Conservation (phyloP, 2,888 invertebrate species). For the Parnassius orleans region DNA sequence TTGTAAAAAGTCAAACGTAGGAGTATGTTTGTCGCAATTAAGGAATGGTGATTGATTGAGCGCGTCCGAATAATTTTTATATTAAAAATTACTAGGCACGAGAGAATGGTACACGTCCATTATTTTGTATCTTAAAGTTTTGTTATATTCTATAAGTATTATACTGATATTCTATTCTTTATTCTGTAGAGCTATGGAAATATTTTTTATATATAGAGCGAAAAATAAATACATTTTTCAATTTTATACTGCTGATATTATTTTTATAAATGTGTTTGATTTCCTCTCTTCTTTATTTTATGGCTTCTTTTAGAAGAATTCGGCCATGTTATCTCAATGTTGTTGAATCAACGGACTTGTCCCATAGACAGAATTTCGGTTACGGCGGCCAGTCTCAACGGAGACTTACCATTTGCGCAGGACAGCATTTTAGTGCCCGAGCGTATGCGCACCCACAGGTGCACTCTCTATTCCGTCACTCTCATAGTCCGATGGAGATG, state of each 20-base stretch:
- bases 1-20: conserved; percentile 13
- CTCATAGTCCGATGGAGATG: no score
- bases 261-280: conserved; percentile 3
- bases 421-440: no score
- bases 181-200: conserved; percentile 69
- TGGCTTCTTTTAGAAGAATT: no score
- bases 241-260: conserved; percentile 34
- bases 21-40: conserved; percentile 14
- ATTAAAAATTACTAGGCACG: conserved; percentile 69
- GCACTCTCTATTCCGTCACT: no score
- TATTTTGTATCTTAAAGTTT: conserved; percentile 44
- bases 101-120: conserved; percentile 66
- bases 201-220: conserved; percentile 71
- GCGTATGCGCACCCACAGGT: no score
- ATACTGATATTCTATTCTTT: conserved; percentile 73
- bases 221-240: conserved; percentile 71
- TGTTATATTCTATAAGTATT: conserved; percentile 67
- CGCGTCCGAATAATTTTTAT: conserved; percentile 69
- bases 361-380: no score
- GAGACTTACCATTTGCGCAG: no score
- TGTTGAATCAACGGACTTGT: no score
- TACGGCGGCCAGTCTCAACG: no score
- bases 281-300: no score
- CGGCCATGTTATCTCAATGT: no score
- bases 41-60: conserved; percentile 39